Base-by-base conservation (phyloP, 2,888 invertebrate genomes). In the Masnerella sp. region DNA sequence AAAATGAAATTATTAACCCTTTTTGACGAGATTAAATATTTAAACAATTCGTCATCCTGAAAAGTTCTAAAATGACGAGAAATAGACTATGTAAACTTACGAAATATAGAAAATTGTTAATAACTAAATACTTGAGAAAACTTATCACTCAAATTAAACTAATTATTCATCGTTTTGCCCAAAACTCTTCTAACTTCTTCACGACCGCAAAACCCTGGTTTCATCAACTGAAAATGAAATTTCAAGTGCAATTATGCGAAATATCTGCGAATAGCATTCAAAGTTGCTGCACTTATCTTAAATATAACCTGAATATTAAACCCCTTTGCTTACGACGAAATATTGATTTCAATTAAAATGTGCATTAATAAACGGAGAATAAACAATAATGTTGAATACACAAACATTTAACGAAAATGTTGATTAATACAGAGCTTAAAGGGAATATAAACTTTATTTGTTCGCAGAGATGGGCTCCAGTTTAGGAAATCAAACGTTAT, bases 141-240 rank as follows among this genome's bases (percentile, higher is more conserved):
- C 42, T 42, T 42, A 42, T 12, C 42, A n/a, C 22, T 22, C 11
- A 22, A 42, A 17, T 17, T 38, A 38, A 38, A 38, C 38, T 38
- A 15, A 38, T 42, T 12, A 22, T 42, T 42, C 22, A 20, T 42
- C 14, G 5, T 36, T 36, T 36, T 3, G 11, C 36, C 4, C 32
- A 32, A 5, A 32, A 32, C n/a, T 32, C n/a, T n/a, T 5, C 25
- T 5, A 20, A 42, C 12, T 42, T 42, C 20, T 20, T 42, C 20
- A 12, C 8, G 20, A 47, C 47, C 30, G 12, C n/a, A 17, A 30
- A 30, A 47, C 28, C 30, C 5, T 30, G 17, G 30, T 30, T 30
- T 47, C 30, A 30, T 47, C 18, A 9, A 14, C 30, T 30, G 47
- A 15, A 15, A 47, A 47, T 30, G 22, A 47, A 34, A 54, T 54